Evolutionary conservation across 2,113 vertebrate species (phyloP).

Genomic region (Canis aureus): DNA sequence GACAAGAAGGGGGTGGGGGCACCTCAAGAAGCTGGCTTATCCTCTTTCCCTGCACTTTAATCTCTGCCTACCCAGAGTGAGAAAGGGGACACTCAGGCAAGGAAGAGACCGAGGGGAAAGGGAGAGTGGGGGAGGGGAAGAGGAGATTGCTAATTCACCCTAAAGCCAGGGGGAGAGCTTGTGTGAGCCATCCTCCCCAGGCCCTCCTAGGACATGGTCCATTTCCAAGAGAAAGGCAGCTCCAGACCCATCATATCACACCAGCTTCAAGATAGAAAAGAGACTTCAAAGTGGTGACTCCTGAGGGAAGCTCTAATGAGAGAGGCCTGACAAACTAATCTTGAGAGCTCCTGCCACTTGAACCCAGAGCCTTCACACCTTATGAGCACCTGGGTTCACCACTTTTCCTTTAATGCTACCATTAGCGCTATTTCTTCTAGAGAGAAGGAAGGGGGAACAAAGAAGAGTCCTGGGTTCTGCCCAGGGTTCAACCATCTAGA

Average conservation of each 20-base stretch:
- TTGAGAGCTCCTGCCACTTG: neutral
- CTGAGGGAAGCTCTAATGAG: neutral
- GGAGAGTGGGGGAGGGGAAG: too few species aligned
- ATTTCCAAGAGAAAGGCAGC: neutral
- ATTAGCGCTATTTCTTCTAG: neutral
- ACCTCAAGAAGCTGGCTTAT: neutral
- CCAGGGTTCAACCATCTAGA: neutral
- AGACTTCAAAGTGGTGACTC: neutral
- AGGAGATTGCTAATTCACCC: neutral
- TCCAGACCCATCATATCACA: neutral
- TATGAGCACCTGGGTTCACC: neutral
- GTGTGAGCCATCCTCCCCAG: neutral
- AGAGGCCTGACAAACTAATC: neutral
- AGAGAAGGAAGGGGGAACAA: neutral
- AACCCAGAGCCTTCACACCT: neutral
- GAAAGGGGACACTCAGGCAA: neutral
- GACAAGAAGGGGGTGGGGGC: rapidly evolving
- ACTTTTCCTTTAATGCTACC: neutral
- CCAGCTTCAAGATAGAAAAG: neutral
- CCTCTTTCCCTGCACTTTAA: neutral
- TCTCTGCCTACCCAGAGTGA: neutral
- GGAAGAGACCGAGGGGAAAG: neutral
- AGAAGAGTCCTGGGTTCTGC: neutral
- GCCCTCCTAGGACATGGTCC: neutral
- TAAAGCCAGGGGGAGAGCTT: neutral